Base-by-base conservation (phyloP, 35 echinoderm and acorn worm species). In the Nesometra sesokonis region DNA sequence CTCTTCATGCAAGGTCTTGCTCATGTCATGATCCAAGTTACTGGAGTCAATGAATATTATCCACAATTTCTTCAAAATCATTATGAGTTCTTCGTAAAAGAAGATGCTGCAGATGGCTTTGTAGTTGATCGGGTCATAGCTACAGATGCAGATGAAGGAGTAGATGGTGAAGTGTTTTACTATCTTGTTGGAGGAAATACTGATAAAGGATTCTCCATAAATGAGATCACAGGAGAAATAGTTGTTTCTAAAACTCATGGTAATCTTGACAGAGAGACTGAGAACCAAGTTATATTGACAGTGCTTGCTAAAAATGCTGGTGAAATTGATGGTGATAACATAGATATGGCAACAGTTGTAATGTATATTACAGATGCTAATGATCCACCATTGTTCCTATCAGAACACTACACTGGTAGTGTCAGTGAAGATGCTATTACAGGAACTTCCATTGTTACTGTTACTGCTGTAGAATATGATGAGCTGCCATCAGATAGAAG, bases 281-380 rank as follows among this genome's bases (percentile, higher is more conserved):
- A 31, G 47, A 85, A 94, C 29, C 81, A 78, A 11, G 81, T 94
- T 35, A 11, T 88, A 0, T 34, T 98, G 67, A 92, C 92, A 9
- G 95, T 93, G 0, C 46, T 98, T 29, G 95, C 95, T 17, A 98
- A 94, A 78, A 98, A 98, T 84, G 85, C 83, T 37, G 95, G 92
- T 36, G 46, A 82, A 40, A 86, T 98, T 52, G 83, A 81, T 37
- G 95, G 95, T 35, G 83, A 77, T 32, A 88, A 91, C 37, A 82
- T 98, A 0, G 95, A 94, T 89, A 90, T 94, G 85, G 89, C 92
- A 0, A 88, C 82, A 82, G 87, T 98, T 11, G 90, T 77, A 19
- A 77, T 98, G 31, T 80, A 86, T 27, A 94, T 99, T 13, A 79
- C 85, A 32, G 96, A 99, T 87, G 96, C 93, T 2, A 99, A 99